Base-by-base conservation (phyloP, 2,113 vertebrate species). In the Corythaixoides concolor region DNA sequence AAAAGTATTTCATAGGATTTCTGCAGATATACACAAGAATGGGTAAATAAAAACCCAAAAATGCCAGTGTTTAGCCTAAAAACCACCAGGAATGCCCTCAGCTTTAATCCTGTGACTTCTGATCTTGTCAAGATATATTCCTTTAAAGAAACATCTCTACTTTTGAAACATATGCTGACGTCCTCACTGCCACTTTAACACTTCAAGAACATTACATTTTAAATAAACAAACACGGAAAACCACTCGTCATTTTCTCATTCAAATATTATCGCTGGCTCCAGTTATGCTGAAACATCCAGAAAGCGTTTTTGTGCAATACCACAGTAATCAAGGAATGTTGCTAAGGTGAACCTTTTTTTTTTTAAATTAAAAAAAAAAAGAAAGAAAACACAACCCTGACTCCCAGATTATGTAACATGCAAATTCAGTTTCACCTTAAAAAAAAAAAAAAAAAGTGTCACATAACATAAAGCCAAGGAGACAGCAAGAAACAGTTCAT, bases 391-490 rank as follows among this genome's bases (percentile, higher is more conserved):
- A 33, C 12, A 32, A 19, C 37, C 50, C 33, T 43, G 74, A 62
- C 41, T 94, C 59, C 20, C 53, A 68, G n/a, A 87, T 94, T 93
- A 95, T 20, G 14, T 92, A 97, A 97, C 74, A 87, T 69, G 92
- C 75, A 96, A 95, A 93, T 95, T 91, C 45, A 89, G 49, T 85
- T 93, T 87, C 88, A 92, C 86, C 92, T 92, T 90, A n/a, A n/a
- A n/a, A n/a, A n/a, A n/a, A n/a, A n/a, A n/a, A 92, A 92, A 81
- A 96, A 89, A 89, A 2, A 86, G 11, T 22, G 30, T 66, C 75
- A 14, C 1, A 3, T 72, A 86, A 79, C 64, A 75, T 52, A 74
- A 89, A 74, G 50, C 45, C 59, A 83, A 66, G 75, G 50, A 90
- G 49, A 70, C 35, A 77, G 41, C 56, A 88, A 67, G 60, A 73